These are phyloP conservation scores for Dryobotodes eremita DNA, from an alignment of 2,888 invertebrate genomes.

Conservation along the genomic window DNA sequence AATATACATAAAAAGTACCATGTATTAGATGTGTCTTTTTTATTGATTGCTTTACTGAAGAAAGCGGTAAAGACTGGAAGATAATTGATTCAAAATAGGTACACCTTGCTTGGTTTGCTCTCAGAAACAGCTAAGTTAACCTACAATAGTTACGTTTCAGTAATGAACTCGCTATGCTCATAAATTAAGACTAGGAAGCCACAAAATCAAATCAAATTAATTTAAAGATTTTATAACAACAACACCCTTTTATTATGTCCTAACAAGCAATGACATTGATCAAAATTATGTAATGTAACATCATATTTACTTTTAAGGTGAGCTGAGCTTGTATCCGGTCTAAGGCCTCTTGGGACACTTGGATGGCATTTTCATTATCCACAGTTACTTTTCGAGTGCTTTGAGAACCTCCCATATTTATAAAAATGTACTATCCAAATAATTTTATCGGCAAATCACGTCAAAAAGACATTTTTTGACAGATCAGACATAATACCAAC, in stretches of 20 bases:
- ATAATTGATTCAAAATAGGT: not conserved
- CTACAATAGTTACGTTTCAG: conserved; percentile 46
- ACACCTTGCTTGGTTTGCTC: conserved; percentile 9
- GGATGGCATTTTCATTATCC: conserved; percentile 88
- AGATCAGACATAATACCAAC: conserved; percentile 59
- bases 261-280: conserved; percentile 85
- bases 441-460: conserved; percentile 84
- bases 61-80: not conserved
- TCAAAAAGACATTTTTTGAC: conserved; percentile 87
- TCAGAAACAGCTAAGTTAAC: conserved; percentile 41
- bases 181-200: conserved; percentile 10
- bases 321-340: conserved; percentile 87
- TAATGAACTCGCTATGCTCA: conserved; percentile 44
- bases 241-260: conserved; percentile 72
- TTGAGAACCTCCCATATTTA: conserved; percentile 91
- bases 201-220: conserved; percentile 12
- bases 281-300: conserved; percentile 89
- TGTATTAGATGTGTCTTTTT: not conserved
- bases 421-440: conserved; percentile 79
- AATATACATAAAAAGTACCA: not conserved
- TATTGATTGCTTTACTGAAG: not conserved
- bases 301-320: conserved; percentile 85
- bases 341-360: conserved; percentile 88
- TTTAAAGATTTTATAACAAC: conserved; percentile 39
- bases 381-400: conserved; percentile 90